Evolutionary conservation across 2,888 invertebrate species (phyloP).

Genomic region (Rhynchonema sp.): DNA sequence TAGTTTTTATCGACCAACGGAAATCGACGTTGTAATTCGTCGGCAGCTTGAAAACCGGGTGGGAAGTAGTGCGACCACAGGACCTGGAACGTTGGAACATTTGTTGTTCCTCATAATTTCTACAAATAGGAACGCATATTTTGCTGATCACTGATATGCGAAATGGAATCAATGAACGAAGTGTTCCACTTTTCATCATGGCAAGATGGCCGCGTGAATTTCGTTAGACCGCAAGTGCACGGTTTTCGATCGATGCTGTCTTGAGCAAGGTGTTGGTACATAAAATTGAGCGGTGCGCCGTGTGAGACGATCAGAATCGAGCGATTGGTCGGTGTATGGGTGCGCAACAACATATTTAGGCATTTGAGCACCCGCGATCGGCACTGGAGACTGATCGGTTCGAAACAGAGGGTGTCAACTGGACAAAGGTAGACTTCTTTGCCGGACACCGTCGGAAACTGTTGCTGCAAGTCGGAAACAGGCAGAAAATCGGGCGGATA

Average conservation of each 20-base stretch:
- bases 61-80: slow-evolving; percentile 10
- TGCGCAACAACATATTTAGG: not conserved
- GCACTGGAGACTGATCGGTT: not conserved
- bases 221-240: not conserved
- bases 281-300: not conserved
- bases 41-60: not conserved
- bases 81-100: no score
- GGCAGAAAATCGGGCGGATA: slow-evolving; percentile 4
- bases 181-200: not conserved
- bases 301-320: not conserved
- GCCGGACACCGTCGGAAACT: not conserved
- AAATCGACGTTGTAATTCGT: not conserved
- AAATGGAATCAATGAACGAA: not conserved
- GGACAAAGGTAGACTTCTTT: not conserved
- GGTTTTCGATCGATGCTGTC: not conserved
- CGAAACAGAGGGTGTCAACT: no score
- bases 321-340: not conserved
- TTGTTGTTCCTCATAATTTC: no score
- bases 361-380: not conserved
- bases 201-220: not conserved
- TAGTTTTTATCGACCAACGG: slow-evolving; percentile 1
- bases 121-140: not conserved
- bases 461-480: not conserved
- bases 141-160: not conserved
- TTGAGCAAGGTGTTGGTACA: not conserved